Evolutionary conservation across 2,113 vertebrate species (phyloP).

Genomic region (Pongo abelii): DNA sequence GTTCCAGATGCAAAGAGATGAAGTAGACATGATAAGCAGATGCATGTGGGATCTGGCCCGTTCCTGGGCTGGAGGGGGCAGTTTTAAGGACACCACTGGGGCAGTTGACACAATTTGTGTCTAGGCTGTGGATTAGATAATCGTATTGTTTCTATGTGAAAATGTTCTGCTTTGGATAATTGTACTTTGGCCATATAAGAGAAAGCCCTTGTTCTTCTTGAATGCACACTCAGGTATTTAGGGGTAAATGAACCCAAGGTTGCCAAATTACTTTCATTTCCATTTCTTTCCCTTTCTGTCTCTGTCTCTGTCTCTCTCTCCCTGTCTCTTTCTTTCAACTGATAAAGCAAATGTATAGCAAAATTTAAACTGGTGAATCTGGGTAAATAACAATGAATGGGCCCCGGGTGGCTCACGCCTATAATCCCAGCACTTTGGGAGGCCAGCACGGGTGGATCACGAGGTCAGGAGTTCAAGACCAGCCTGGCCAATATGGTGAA

Average conservation of each 20-base stretch:
- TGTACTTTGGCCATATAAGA: background rate
- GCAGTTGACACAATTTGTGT: background rate
- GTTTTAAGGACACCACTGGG: fast-evolving
- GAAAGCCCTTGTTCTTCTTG: background rate
- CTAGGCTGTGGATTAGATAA: background rate
- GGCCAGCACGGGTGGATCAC: too few species aligned
- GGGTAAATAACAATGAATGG: background rate
- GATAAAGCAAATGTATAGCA: background rate
- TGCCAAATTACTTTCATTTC: background rate
- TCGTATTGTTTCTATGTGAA: background rate
- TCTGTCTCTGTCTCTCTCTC: background rate
- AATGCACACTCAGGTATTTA: background rate
- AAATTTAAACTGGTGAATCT: background rate
- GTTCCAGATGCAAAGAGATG: background rate
- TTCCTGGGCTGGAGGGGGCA: background rate
- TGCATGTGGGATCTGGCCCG: too few species aligned
- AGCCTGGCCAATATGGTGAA: too few species aligned
- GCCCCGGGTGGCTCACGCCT: too few species aligned
- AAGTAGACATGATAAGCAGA: fast-evolving
- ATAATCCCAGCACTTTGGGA: too few species aligned
- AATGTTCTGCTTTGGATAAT: background rate
- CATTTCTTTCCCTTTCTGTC: background rate
- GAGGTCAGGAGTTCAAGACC: too few species aligned
- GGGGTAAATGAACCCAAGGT: background rate
- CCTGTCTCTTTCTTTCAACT: background rate